A percentile compares a stretch with the other conserved stretches of the same genome.
These are phyloP conservation scores for Bugulina stolonifera DNA, from an alignment of 2,888 invertebrate species.

Conservation along the genomic window DNA sequence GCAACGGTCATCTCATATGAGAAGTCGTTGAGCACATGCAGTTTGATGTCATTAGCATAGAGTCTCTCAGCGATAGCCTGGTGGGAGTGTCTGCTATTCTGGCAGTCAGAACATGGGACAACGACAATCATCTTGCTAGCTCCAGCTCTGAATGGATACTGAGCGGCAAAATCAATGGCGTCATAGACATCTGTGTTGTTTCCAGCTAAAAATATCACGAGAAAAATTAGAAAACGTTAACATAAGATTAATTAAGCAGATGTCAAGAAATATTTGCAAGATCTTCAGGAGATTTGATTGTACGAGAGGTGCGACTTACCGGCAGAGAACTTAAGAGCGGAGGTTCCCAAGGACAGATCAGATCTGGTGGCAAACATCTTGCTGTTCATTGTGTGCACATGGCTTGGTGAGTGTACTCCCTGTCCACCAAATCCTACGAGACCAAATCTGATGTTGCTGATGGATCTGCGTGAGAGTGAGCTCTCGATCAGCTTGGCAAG, in stretches of 20 bases:
- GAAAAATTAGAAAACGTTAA: neutral
- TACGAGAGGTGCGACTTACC: no score
- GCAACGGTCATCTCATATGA: constrained; percentile 33
- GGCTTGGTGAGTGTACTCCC: constrained; percentile 60
- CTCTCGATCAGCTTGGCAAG: constrained; percentile 41
- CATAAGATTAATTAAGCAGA: no score
- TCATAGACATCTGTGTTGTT: constrained; percentile 48
- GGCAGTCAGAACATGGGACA: constrained; percentile 73
- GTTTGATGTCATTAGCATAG: constrained; percentile 59
- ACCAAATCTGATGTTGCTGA: constrained; percentile 63
- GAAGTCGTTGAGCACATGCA: constrained; percentile 38
- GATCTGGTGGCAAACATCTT: constrained; percentile 31
- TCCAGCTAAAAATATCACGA: constrained; percentile 21
- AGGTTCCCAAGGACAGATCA: neutral
- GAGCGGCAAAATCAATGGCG: constrained; percentile 62
- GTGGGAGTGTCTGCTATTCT: constrained; percentile 47
- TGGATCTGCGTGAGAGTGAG: constrained; percentile 36
- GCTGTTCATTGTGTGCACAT: constrained; percentile 61
- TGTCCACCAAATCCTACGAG: constrained; percentile 67
- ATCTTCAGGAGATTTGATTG: no score
- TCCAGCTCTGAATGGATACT: constrained; percentile 73
- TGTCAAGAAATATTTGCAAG: no score
- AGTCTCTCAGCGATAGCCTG: constrained; percentile 63
- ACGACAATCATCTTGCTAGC: constrained; percentile 76
- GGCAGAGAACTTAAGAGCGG: constrained; percentile 22